These are phyloP conservation scores for Erinaceus europaeus DNA, from an alignment of 2,113 vertebrate genomes.

Conservation along the genomic window DNA sequence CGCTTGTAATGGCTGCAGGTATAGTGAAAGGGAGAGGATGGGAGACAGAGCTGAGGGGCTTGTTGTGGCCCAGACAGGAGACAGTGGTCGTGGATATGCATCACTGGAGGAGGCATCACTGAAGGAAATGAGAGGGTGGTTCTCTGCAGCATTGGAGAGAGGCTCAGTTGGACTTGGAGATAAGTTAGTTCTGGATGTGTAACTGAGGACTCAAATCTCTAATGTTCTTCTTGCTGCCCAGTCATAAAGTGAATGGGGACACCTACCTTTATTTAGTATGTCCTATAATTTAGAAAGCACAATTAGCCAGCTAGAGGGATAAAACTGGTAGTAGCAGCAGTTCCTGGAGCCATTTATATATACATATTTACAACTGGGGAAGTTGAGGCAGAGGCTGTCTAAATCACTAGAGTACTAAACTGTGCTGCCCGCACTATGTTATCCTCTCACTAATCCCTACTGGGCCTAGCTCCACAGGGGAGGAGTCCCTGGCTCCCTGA, in stretches of 20 bases:
- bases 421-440: neutral
- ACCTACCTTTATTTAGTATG: no score
- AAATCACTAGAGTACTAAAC: neutral
- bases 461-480: neutral
- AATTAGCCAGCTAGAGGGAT: neutral
- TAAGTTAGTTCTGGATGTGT: neutral
- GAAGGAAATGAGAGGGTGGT: neutral
- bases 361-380: neutral
- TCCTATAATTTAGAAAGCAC: neutral
- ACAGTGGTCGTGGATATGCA: neutral
- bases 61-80: neutral
- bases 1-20: no score
- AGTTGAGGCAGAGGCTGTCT: no score
- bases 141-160: neutral
- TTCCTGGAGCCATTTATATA: neutral
- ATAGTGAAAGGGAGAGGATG: neutral
- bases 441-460: neutral
- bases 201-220: neutral
- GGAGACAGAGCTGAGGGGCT: neutral
- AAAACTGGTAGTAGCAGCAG: neutral
- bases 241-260: neutral
- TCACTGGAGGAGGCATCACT: neutral
- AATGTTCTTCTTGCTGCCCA: neutral
- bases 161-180: neutral
- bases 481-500: conserved; percentile 22